phyloP scores from a whole-genome alignment of 2,113 vertebrate genomes.

The Gymnobelideus leadbeateri region DNA sequence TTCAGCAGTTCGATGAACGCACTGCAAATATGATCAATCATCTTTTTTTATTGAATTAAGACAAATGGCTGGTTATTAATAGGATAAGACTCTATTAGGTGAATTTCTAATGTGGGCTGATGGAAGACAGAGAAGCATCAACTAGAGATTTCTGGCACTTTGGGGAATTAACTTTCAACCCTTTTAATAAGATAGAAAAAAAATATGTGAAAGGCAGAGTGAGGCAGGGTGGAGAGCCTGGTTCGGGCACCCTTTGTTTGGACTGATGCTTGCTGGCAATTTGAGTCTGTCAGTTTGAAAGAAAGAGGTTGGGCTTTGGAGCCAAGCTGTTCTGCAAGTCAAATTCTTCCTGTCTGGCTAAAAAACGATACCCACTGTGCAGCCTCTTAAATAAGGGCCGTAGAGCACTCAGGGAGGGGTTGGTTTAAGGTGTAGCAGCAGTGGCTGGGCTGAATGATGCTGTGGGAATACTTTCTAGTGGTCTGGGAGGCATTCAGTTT shows the following conservation, averaged over 20 bases:
- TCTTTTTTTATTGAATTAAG: slow-evolving; percentile 78
- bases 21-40: slow-evolving; percentile 58
- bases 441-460: not conserved
- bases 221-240: rapidly evolving
- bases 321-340: slow-evolving; percentile 41
- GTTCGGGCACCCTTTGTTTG: not conserved
- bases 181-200: not conserved
- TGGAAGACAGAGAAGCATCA: slow-evolving; percentile 11
- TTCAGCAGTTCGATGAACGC: slow-evolving; percentile 65
- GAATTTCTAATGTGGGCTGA: slow-evolving; percentile 32
- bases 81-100: slow-evolving; percentile 71
- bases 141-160: slow-evolving; percentile 55
- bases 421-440: rapidly evolving
- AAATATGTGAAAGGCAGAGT: not conserved
- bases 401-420: not conserved
- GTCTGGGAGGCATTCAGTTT: not conserved
- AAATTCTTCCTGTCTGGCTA: slow-evolving; percentile 41
- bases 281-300: slow-evolving; percentile 61
- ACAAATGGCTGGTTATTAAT: slow-evolving; percentile 75
- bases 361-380: rapidly evolving
- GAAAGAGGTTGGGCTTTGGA: not conserved
- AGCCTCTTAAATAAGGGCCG: not conserved
- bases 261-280: not conserved
- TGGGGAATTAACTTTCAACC: slow-evolving; percentile 48
- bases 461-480: not conserved